These are phyloP conservation scores for Spialia ferax DNA, from an alignment of 2,888 invertebrate species.

Conservation along the genomic window DNA sequence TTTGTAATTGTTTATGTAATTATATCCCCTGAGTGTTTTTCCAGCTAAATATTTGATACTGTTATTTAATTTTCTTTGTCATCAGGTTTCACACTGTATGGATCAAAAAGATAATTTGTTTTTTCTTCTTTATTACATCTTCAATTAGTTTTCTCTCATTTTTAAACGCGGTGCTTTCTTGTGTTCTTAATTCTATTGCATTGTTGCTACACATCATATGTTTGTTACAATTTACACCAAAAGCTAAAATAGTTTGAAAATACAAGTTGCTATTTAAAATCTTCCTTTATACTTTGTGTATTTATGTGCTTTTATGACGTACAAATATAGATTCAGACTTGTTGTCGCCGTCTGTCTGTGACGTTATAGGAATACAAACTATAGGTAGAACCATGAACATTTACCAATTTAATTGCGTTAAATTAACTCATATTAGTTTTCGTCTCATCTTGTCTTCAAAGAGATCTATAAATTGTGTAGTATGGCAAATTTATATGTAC, in stretches of 20 bases:
- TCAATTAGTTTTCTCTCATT: background rate
- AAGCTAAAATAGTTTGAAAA: too few species aligned
- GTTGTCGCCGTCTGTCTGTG: background rate
- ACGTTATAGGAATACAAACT: background rate
- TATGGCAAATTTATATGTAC: background rate
- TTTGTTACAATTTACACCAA: background rate
- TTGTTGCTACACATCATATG: too few species aligned
- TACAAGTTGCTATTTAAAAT: slow-evolving; percentile 4
- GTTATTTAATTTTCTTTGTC: background rate
- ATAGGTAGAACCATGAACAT: background rate
- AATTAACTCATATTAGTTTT: slow-evolving; percentile 18
- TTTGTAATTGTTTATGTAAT: background rate
- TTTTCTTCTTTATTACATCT: too few species aligned
- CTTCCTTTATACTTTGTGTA: background rate
- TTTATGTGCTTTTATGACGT: background rate
- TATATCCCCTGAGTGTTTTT: background rate
- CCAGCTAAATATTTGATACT: background rate
- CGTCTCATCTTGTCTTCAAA: slow-evolving; percentile 17
- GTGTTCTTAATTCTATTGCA: too few species aligned
- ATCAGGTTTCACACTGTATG: background rate
- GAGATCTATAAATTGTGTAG: slow-evolving; percentile 11
- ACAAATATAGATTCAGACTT: slow-evolving; percentile 7
- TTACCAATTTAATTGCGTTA: slow-evolving; percentile 11
- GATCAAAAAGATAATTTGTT: background rate
- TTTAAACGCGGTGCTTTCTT: background rate